These are phyloP conservation scores for Pseudobourletiella spinata DNA, from an alignment of 1,140 invertebrate species.

Conservation along the genomic window DNA sequence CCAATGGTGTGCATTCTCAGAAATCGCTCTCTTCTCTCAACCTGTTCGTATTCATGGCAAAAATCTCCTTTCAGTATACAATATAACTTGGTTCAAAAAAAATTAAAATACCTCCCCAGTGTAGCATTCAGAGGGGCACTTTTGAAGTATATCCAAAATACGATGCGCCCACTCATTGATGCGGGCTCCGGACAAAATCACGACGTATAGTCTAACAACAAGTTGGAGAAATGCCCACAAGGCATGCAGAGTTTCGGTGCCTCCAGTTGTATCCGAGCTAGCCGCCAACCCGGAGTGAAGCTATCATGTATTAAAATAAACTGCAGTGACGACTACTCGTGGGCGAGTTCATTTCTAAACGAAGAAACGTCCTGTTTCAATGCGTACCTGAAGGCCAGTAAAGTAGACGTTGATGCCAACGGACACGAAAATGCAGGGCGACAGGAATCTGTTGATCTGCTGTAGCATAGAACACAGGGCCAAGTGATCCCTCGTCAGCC, in stretches of 20 bases:
- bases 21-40: background rate
- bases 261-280: too few relatives aligned
- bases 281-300: too few relatives aligned
- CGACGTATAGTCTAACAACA: background rate
- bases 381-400: slow-evolving; percentile 11
- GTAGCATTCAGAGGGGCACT: slow-evolving; percentile 2
- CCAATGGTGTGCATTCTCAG: background rate
- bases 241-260: too few relatives aligned
- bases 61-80: background rate
- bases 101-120: background rate
- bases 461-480: background rate
- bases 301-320: too few relatives aligned
- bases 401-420: slow-evolving; percentile 5
- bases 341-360: too few relatives aligned
- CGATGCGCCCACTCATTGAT: background rate
- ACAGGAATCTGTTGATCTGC: slow-evolving; percentile 1
- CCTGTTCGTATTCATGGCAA: background rate
- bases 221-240: slow-evolving; percentile 14
- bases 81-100: background rate
- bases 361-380: too few relatives aligned
- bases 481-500: background rate
- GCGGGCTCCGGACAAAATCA: background rate
- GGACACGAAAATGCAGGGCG: slow-evolving; percentile 7
- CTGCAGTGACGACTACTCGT: too few relatives aligned
- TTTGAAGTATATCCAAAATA: background rate